phyloP scores from a whole-genome alignment of 2,888 invertebrate genomes.

The Agonopterix heracliana region DNA sequence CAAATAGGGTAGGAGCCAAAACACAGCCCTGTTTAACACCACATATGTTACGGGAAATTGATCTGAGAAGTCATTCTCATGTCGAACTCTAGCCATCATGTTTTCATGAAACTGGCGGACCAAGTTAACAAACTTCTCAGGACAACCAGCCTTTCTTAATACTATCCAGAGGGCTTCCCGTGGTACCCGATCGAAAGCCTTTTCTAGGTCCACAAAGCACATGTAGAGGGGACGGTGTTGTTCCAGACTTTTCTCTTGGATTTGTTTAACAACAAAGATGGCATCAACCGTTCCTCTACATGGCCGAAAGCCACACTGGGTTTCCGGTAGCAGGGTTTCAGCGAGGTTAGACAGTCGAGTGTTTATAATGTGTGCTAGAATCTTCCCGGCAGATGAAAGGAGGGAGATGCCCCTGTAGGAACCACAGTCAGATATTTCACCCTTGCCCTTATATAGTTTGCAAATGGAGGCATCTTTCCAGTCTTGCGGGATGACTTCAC shows the following conservation, averaged over 20 bases:
- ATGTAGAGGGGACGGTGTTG: no score
- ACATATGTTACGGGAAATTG: not conserved
- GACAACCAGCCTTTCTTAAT: slow-evolving; percentile 7
- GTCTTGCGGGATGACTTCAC: slow-evolving; percentile 1
- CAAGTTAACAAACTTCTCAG: slow-evolving; percentile 10
- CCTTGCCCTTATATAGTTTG: slow-evolving; percentile 5
- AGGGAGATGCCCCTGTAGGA: slow-evolving; percentile 7
- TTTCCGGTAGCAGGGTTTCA: slow-evolving; percentile 7
- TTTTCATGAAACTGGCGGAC: slow-evolving; percentile 13
- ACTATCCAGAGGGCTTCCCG: slow-evolving; percentile 11
- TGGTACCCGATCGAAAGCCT: not conserved
- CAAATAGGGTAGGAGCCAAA: slow-evolving; percentile 11
- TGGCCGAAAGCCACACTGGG: slow-evolving; percentile 12
- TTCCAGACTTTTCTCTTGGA: slow-evolving; percentile 10
- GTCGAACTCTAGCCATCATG: slow-evolving; percentile 11
- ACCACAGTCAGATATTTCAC: slow-evolving; percentile 7
- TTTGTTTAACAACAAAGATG: slow-evolving; percentile 12
- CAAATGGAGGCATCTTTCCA: slow-evolving; percentile 4
- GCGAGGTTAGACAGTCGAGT: slow-evolving; percentile 3
- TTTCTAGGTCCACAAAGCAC: no score
- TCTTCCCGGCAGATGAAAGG: slow-evolving; percentile 4
- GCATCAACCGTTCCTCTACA: slow-evolving; percentile 13
- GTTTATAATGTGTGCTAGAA: slow-evolving; percentile 3
- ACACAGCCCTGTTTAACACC: slow-evolving; percentile 10
- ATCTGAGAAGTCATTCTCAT: slow-evolving; percentile 7